A percentile compares a stretch with the other conserved stretches of the same genome.
These are phyloP conservation scores for Holotrichia oblita DNA, from an alignment of 1,140 invertebrate species.

Conservation along the genomic window DNA sequence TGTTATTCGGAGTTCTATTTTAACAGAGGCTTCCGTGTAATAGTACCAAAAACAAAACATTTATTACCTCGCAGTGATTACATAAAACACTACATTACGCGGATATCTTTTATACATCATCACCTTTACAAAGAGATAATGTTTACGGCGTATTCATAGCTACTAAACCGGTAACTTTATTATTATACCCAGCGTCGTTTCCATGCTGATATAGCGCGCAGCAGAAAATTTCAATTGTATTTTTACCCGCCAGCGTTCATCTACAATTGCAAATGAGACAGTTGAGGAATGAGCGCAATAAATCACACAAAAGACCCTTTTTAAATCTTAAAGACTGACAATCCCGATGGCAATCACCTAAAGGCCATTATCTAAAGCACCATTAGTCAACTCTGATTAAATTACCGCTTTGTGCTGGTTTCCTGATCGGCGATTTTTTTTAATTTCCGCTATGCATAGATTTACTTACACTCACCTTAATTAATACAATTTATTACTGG, in stretches of 20 bases:
- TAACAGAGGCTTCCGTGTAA: too few species aligned
- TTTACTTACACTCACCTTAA: slow-evolving; percentile 33
- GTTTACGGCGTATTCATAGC: slow-evolving; percentile 46
- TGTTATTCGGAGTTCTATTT: too few species aligned
- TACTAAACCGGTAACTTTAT: slow-evolving; percentile 48
- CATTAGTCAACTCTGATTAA: slow-evolving; percentile 54
- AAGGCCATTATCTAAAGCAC: slow-evolving; percentile 51
- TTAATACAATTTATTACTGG: slow-evolving; percentile 34
- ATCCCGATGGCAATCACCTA: slow-evolving; percentile 52
- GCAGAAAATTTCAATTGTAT: slow-evolving; percentile 45
- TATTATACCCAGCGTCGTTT: slow-evolving; percentile 15
- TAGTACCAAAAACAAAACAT: too few species aligned
- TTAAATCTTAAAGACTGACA: slow-evolving; percentile 55
- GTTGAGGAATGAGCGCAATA: slow-evolving; percentile 51
- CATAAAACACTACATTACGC: slow-evolving; percentile 1
- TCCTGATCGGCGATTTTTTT: slow-evolving; percentile 52
- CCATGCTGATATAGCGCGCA: background rate
- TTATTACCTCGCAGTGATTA: background rate
- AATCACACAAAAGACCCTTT: slow-evolving; percentile 54
- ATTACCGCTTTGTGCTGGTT: slow-evolving; percentile 51
- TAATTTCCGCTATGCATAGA: slow-evolving; percentile 49
- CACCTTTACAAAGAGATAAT: slow-evolving; percentile 43
- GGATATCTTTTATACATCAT: slow-evolving; percentile 41
- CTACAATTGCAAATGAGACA: slow-evolving; percentile 54
- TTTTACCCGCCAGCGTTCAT: slow-evolving; percentile 44